These are phyloP conservation scores for Polypterus bichir DNA, from an alignment of 2,113 vertebrate species.

Conservation along the genomic window DNA sequence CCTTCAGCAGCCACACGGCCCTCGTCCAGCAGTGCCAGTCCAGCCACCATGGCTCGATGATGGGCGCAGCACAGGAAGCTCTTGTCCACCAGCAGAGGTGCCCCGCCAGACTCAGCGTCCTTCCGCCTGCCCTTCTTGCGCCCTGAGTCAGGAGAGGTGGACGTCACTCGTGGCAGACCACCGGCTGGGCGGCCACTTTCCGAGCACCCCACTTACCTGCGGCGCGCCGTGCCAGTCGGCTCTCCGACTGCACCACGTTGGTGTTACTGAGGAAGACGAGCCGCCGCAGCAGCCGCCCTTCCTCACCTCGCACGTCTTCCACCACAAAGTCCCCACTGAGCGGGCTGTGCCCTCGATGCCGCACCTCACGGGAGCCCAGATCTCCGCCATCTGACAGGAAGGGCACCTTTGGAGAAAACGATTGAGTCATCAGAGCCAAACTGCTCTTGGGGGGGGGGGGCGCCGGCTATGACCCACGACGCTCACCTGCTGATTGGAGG, in stretches of 20 bases:
- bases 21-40: conserved; percentile 60
- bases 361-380: conserved; percentile 70
- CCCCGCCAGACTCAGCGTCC: conserved; percentile 37
- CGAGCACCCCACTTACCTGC: conserved; percentile 24
- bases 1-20: conserved; percentile 6
- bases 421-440: too few relatives aligned
- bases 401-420: conserved; percentile 55
- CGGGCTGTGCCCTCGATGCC: conserved; percentile 54
- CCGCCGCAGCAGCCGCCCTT: conserved; percentile 62
- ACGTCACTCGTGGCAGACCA: too few relatives aligned
- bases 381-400: conserved; percentile 88
- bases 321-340: conserved; percentile 78
- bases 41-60: conserved; percentile 84
- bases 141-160: conserved; percentile 27
- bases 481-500: conserved; percentile 73
- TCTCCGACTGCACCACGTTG: conserved; percentile 85
- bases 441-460: too few relatives aligned
- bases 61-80: conserved; percentile 86
- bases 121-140: conserved; percentile 77
- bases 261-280: conserved; percentile 78
- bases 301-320: conserved; percentile 80
- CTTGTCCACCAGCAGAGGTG: conserved; percentile 52
- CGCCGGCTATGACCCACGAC: too few relatives aligned
- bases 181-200: too few relatives aligned
- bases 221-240: conserved; percentile 41